Percentiles rank a stretch among this genome's conserved stretches.
These are phyloP conservation scores for Asteroscopus sphinx DNA, from an alignment of 2,888 invertebrate species.

Conservation along the genomic window DNA sequence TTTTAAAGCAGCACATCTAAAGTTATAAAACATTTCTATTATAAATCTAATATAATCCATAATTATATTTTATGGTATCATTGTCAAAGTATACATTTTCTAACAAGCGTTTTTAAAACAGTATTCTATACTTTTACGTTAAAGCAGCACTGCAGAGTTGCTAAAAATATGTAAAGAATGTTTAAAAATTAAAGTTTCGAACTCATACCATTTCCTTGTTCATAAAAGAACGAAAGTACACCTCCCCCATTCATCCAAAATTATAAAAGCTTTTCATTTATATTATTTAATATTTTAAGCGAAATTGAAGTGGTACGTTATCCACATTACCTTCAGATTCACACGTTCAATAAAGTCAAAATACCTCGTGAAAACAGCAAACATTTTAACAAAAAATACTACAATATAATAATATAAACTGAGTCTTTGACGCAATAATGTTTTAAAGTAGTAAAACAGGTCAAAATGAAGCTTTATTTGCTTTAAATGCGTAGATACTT, in stretches of 20 bases:
- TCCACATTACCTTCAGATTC: conserved; percentile 12
- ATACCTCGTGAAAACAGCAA: background rate
- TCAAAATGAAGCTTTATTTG: conserved; percentile 11
- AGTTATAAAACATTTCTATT: too few species aligned
- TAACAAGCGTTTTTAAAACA: too few species aligned
- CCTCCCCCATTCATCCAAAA: background rate
- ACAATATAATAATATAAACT: background rate
- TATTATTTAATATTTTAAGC: background rate
- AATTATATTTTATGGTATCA: too few species aligned
- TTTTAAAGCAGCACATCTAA: too few species aligned
- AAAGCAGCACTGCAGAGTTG: too few species aligned
- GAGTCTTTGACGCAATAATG: background rate
- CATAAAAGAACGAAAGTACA: background rate
- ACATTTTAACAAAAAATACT: conserved; percentile 8
- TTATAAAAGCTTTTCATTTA: conserved; percentile 9
- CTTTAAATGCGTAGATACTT: conserved; percentile 19
- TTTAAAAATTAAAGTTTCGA: too few species aligned
- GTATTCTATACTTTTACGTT: too few species aligned
- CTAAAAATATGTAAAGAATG: too few species aligned
- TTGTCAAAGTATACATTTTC: too few species aligned
- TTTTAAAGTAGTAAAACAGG: conserved; percentile 7
- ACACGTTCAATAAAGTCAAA: conserved; percentile 11
- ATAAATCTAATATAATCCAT: too few species aligned
- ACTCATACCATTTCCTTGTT: too few species aligned
- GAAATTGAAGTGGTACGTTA: conserved; percentile 8